phyloP scores from a whole-genome alignment of 2,888 invertebrate genomes.

The Drosophila melanocephala region DNA sequence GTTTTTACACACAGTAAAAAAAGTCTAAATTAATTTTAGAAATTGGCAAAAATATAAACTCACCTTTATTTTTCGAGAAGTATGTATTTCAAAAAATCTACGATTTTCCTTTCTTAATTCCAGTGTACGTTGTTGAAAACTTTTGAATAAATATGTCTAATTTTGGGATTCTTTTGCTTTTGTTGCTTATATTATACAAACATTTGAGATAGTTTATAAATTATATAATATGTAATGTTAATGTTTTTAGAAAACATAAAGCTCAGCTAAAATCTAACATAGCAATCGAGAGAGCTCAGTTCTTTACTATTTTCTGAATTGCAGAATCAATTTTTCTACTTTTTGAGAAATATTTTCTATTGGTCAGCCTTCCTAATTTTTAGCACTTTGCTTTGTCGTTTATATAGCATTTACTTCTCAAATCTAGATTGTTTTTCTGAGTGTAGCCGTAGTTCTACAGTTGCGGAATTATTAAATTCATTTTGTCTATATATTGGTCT shows the following conservation, averaged over 20 bases:
- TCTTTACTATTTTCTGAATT: background rate
- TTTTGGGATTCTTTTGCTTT: background rate
- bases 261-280: background rate
- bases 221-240: background rate
- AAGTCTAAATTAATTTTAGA: background rate
- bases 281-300: background rate
- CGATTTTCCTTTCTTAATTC: background rate
- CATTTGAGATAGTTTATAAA: background rate
- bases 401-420: background rate
- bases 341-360: background rate
- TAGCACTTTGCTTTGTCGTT: background rate
- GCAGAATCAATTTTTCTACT: background rate
- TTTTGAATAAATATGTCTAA: background rate
- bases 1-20: background rate
- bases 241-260: background rate
- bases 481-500: background rate
- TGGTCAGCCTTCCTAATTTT: background rate
- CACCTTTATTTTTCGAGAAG: background rate
- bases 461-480: constrained; percentile 25
- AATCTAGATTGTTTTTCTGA: background rate
- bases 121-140: background rate
- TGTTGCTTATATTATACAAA: background rate
- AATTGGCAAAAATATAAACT: background rate
- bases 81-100: background rate
- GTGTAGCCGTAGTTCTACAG: constrained; percentile 10